Evolutionary conservation across 23 tunicate species (phyloP), one percentile per base, ranked within the genome.

Genomic region (Botrylloides violaceus): DNA sequence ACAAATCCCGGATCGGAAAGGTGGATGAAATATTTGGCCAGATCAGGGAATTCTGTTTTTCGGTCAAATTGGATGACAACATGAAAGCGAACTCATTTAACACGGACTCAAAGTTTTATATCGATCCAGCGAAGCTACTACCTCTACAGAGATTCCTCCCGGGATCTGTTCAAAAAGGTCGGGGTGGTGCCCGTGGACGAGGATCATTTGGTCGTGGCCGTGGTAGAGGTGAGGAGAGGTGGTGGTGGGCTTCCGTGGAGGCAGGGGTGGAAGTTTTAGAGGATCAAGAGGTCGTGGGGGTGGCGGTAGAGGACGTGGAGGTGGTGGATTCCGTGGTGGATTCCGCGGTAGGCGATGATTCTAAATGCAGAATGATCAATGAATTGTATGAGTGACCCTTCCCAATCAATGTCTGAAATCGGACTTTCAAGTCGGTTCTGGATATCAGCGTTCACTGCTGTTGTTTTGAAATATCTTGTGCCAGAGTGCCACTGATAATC

Each of bases 11-110:
- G 57, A 92, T 92, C 43, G 98, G 98, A 49, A 92, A 92, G 76
- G 84, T 92, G 65, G 98, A 92, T 71, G 98, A 92, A 92, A 92
- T 92, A 26, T 92, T 92, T 66, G 98, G 98, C 71, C 89, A 72
- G 53, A 92, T 92, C 25, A 31, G 81, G 20, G 98, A 92, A 25
- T 82, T 92, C 64, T 82, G 75, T 38, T 84, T 92, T 65, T 92
- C 98, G 6, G 84, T 92, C 2, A 92, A 85, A 59, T 70, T 92
- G 72, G 80, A 70, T 19, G 93, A 92, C 83, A 92, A 92, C 66
- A 92, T 92, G 98, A 70, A 84, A 29, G 93, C 98, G 9, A 33
- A 72, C 15, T 85, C 94, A 30, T 92, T 92, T 72, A 49, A 84
- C 5, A 59, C 65, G 30, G 96, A 89, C 53, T 79, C 87, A 19